Evolutionary conservation across 2,888 invertebrate genomes (phyloP).

Genomic region (Athalia circularis): DNA sequence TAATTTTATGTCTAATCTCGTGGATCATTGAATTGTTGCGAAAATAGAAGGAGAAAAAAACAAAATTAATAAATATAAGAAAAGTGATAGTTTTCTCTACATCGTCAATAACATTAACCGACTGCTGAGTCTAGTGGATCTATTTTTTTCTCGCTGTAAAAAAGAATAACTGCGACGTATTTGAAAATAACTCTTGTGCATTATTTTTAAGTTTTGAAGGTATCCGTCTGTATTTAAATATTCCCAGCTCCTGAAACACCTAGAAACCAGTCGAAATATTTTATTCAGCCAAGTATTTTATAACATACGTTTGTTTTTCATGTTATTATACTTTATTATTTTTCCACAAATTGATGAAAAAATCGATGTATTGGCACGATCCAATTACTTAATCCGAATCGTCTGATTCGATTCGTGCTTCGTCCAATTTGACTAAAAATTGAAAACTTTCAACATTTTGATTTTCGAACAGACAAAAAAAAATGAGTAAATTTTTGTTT

Average conservation of each 20-base stretch:
- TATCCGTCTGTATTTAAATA: background rate
- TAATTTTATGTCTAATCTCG: no score
- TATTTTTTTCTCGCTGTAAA: background rate
- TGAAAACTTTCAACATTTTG: background rate
- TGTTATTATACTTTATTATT: no score
- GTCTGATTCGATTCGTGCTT: background rate
- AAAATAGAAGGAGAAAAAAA: background rate
- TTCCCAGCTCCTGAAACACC: background rate
- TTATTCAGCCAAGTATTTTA: no score
- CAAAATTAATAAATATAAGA: background rate
- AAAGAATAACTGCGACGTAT: background rate
- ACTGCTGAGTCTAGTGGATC: background rate
- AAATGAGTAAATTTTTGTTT: background rate
- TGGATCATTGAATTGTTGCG: no score
- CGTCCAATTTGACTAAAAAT: background rate
- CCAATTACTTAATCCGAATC: no score
- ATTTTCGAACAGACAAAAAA: background rate
- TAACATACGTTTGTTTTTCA: no score
- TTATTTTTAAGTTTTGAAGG: background rate
- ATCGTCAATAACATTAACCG: background rate
- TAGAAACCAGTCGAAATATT: background rate
- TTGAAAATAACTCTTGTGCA: background rate
- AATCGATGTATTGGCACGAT: no score
- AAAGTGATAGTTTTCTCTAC: background rate
- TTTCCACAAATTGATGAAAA: no score